phyloP scores from a whole-genome alignment of 1,140 invertebrate genomes.

The Drosophila auraria region DNA sequence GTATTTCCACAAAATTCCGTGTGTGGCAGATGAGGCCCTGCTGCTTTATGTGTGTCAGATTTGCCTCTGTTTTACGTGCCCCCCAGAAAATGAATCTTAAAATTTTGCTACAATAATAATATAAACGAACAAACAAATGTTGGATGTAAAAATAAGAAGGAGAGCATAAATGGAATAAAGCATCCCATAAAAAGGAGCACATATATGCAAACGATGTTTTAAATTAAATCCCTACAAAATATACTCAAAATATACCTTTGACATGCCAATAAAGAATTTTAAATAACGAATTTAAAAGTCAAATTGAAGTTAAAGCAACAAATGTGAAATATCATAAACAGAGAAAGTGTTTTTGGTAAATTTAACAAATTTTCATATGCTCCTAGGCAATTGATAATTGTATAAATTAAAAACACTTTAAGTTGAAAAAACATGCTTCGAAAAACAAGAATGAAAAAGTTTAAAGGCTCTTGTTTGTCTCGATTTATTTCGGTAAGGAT shows the following conservation, averaged over 20 bases:
- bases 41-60: constrained; percentile 50
- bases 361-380: not conserved
- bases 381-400: no score
- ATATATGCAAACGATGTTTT: constrained; percentile 2
- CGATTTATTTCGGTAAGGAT: no score
- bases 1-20: constrained; percentile 53
- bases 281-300: no score
- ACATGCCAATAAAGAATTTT: not conserved
- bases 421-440: no score
- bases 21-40: constrained; percentile 59
- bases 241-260: constrained; percentile 3
- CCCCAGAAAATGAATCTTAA: constrained; percentile 32
- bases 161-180: constrained; percentile 35
- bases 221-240: constrained; percentile 7
- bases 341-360: not conserved
- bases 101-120: constrained; percentile 50
- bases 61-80: constrained; percentile 58
- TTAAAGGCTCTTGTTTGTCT: no score
- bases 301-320: not conserved
- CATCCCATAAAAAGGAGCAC: constrained; percentile 14
- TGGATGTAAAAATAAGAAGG: constrained; percentile 31
- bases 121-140: constrained; percentile 53
- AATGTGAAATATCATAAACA: not conserved
- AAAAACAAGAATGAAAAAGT: no score
- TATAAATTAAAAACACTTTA: no score